phyloP scores from a whole-genome alignment of 2,113 vertebrate genomes.

The Varanus salvator region DNA sequence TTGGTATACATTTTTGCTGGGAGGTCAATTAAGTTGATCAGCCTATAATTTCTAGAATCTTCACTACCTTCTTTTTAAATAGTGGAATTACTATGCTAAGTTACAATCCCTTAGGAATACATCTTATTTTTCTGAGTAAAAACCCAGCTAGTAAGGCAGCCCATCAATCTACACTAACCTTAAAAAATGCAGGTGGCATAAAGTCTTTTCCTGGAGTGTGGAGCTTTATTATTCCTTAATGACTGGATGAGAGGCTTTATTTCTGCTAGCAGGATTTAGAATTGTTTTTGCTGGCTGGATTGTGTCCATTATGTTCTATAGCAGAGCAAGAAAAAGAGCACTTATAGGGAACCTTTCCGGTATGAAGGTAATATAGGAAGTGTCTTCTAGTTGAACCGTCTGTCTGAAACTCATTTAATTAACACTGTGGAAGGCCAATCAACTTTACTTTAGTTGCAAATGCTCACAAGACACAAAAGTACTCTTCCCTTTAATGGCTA shows the following conservation, averaged over 20 bases:
- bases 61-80: not conserved
- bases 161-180: too few species aligned
- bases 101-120: too few species aligned
- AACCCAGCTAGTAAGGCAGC: too few species aligned
- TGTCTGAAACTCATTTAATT: not conserved
- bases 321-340: not conserved
- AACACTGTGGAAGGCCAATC: too few species aligned
- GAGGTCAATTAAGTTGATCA: not conserved
- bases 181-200: too few species aligned
- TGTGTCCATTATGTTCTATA: too few species aligned
- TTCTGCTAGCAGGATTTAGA: not conserved
- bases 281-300: not conserved
- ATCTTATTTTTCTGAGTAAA: too few species aligned
- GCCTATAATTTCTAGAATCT: not conserved
- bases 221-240: too few species aligned
- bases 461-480: not conserved
- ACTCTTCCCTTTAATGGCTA: not conserved
- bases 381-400: too few species aligned
- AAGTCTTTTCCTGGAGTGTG: too few species aligned
- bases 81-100: not conserved
- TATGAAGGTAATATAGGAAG: not conserved
- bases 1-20: not conserved
- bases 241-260: too few species aligned
- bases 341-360: not conserved
- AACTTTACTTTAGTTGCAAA: not conserved